Conservation (phyloP, 2,797 vertebrate species). For the Neosilurus mollespiculum region DNA sequence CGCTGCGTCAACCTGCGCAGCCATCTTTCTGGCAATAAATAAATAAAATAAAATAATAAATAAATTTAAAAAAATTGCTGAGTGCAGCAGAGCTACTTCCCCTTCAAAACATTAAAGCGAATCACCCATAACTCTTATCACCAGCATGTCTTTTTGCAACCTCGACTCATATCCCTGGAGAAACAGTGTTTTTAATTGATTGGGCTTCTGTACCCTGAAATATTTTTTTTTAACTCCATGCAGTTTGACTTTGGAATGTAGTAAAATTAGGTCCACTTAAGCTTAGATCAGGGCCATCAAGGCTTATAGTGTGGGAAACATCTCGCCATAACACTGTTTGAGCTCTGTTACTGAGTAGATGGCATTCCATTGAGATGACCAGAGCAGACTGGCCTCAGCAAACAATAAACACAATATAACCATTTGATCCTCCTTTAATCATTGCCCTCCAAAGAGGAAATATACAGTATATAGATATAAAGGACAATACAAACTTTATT, state of each 20-base stretch:
- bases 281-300: not conserved
- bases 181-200: not conserved
- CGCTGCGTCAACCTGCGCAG: too few species aligned
- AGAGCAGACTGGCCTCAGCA: not conserved
- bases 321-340: not conserved
- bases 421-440: not conserved
- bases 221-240: not conserved
- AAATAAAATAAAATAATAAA: too few species aligned
- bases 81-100: not conserved
- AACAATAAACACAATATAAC: not conserved
- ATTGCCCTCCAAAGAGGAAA: too few species aligned
- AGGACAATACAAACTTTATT: too few species aligned
- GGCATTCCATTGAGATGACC: conserved; percentile 28
- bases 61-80: too few species aligned
- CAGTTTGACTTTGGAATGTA: conserved; percentile 33
- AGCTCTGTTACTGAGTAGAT: conserved; percentile 3
- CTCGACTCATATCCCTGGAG: not conserved
- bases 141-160: not conserved
- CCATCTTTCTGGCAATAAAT: too few species aligned
- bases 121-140: not conserved
- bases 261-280: conserved; percentile 39
- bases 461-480: too few species aligned
- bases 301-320: conserved; percentile 40
- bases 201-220: not conserved
- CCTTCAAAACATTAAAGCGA: conserved; percentile 8